Percentiles rank a stretch among this genome's conserved stretches.
Conservation (phyloP, 1,140 invertebrate species). For the Sinella curviseta region DNA sequence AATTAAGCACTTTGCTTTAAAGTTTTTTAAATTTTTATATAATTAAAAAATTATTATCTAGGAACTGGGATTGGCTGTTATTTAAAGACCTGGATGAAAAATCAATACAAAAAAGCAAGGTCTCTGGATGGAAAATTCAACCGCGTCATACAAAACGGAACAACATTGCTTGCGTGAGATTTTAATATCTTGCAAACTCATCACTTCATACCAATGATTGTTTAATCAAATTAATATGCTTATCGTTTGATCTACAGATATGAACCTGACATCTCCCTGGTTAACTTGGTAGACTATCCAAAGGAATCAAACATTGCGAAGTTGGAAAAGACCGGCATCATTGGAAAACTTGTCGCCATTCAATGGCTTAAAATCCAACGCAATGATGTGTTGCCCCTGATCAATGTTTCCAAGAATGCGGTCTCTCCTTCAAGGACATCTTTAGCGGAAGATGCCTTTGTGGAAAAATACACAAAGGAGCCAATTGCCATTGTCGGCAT, state of each 20-base stretch:
- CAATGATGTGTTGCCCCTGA: background rate
- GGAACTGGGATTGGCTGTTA: background rate
- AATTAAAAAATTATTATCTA: no score
- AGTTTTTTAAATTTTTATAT: no score
- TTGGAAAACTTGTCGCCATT: background rate
- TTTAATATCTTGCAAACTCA: no score
- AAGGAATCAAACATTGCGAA: background rate
- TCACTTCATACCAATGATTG: no score
- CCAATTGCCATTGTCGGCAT: background rate
- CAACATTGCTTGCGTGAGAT: background rate
- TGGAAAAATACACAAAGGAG: background rate
- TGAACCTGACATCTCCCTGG: no score
- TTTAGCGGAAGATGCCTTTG: background rate
- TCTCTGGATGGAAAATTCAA: background rate
- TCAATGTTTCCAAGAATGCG: background rate
- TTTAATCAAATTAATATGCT: no score
- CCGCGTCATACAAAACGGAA: background rate
- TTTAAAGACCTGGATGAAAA: background rate
- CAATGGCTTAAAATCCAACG: background rate
- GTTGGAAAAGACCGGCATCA: background rate
- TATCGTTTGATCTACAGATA: no score
- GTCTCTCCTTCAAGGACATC: background rate
- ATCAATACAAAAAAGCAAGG: background rate
- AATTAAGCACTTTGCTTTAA: no score
- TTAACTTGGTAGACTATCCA: no score